Percentiles rank a stretch among this genome's conserved stretches.
These are phyloP conservation scores for Rhagoletis zephyria DNA, from an alignment of 1,140 invertebrate genomes.

Conservation along the genomic window DNA sequence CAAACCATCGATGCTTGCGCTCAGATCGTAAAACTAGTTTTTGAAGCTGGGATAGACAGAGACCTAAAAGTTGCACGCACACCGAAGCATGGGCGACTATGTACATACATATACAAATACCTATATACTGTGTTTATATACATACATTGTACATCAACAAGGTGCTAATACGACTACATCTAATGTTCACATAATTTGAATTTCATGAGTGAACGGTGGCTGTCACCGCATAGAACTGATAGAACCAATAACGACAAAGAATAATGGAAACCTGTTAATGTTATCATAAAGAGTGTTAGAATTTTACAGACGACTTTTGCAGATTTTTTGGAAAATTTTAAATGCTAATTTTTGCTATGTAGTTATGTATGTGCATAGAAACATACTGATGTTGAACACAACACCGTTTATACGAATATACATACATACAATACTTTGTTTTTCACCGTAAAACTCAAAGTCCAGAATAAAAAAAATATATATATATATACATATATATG, in stretches of 20 bases:
- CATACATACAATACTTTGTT: too few relatives aligned
- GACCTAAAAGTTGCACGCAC: not conserved
- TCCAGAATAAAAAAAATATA: too few relatives aligned
- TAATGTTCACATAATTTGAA: not conserved
- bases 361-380: too few relatives aligned
- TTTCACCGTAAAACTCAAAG: too few relatives aligned
- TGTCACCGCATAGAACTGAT: not conserved
- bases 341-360: too few relatives aligned
- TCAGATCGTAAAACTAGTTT: constrained; percentile 26
- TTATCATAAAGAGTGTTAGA: constrained; percentile 2
- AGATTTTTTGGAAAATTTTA: too few relatives aligned
- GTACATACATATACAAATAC: not conserved
- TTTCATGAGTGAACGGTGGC: constrained; percentile 27
- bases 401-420: too few relatives aligned
- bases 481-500: too few relatives aligned
- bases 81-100: not conserved
- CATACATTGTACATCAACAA: not conserved
- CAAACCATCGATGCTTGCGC: constrained; percentile 1
- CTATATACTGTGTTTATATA: not conserved
- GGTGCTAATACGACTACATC: not conserved
- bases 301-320: not conserved
- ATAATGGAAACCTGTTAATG: not conserved
- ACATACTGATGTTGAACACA: too few relatives aligned
- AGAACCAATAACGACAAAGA: not conserved
- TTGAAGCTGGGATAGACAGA: constrained; percentile 15